Evolutionary conservation across 2,888 invertebrate species (phyloP).

Genomic region (Pyrrhosoma nymphula): DNA sequence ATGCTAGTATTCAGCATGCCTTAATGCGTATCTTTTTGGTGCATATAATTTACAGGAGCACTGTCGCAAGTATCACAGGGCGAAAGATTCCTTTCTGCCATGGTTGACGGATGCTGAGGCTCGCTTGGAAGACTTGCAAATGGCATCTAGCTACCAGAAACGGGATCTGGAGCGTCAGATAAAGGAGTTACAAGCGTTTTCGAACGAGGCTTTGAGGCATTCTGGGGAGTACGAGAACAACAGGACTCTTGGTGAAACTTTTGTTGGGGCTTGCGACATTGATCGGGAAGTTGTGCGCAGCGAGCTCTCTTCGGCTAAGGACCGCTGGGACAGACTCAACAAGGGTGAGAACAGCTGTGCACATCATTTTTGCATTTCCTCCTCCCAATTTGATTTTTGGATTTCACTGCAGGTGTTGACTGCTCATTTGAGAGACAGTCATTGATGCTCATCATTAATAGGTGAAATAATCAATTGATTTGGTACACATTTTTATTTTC

Average conservation of each 20-base stretch:
- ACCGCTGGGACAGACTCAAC: constrained; percentile 94
- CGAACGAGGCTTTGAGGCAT: constrained; percentile 96
- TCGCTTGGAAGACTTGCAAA: constrained; percentile 87
- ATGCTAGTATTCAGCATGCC: background rate
- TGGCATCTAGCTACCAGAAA: constrained; percentile 88
- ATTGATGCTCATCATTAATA: too few species aligned
- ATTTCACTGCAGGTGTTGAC: too few species aligned
- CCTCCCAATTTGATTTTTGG: constrained; percentile 66
- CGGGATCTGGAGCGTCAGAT: constrained; percentile 93
- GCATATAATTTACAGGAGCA: constrained; percentile 81
- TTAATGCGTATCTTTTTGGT: background rate
- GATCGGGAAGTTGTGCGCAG: constrained; percentile 94
- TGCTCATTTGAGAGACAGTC: too few species aligned
- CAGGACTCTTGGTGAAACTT: constrained; percentile 91
- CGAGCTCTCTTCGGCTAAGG: constrained; percentile 89
- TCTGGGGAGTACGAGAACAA: constrained; percentile 96
- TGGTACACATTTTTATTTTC: too few species aligned
- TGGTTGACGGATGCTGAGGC: constrained; percentile 94
- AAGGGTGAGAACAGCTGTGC: constrained; percentile 82
- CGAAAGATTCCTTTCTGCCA: constrained; percentile 90
- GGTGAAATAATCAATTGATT: too few species aligned
- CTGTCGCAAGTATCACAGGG: constrained; percentile 92
- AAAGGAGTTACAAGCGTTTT: constrained; percentile 91
- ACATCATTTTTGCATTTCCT: constrained; percentile 5
- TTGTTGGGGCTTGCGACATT: constrained; percentile 92